These are phyloP conservation scores for Kobus ellipsiprymnus DNA, from an alignment of 2,113 vertebrate species.

Conservation along the genomic window DNA sequence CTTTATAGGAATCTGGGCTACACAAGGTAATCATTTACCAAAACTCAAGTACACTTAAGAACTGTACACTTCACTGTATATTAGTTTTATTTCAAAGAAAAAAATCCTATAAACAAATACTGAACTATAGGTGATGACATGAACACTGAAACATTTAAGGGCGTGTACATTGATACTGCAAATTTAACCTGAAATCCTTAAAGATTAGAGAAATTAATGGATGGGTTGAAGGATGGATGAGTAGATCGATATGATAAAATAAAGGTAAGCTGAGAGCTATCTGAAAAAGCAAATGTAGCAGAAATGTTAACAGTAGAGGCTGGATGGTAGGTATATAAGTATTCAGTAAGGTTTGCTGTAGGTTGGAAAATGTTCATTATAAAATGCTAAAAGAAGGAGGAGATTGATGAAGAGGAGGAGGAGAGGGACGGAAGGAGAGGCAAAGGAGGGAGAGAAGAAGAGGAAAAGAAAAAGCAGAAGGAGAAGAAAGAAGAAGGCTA, in stretches of 20 bases:
- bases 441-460: neutral
- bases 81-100: neutral
- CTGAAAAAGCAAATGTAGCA: neutral
- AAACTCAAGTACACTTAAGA: neutral
- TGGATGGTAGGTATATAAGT: neutral
- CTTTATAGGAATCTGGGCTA: neutral
- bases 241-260: neutral
- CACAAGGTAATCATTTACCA: neutral
- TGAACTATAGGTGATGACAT: neutral
- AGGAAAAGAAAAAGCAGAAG: slow-evolving; percentile 21
- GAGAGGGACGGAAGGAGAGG: neutral
- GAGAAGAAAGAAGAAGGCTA: neutral
- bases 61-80: neutral
- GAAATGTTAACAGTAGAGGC: neutral
- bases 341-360: neutral
- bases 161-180: neutral
- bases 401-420: slow-evolving; percentile 19
- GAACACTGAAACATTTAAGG: neutral
- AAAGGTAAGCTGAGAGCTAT: neutral
- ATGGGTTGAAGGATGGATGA: neutral
- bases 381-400: slow-evolving; percentile 11
- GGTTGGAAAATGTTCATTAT: neutral
- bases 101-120: neutral
- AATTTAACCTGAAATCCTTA: neutral
- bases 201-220: neutral